A percentile compares a stretch with the other conserved stretches of the same genome.
Conservation (phyloP, 2,888 invertebrate species). For the Chymomyza amoena region DNA sequence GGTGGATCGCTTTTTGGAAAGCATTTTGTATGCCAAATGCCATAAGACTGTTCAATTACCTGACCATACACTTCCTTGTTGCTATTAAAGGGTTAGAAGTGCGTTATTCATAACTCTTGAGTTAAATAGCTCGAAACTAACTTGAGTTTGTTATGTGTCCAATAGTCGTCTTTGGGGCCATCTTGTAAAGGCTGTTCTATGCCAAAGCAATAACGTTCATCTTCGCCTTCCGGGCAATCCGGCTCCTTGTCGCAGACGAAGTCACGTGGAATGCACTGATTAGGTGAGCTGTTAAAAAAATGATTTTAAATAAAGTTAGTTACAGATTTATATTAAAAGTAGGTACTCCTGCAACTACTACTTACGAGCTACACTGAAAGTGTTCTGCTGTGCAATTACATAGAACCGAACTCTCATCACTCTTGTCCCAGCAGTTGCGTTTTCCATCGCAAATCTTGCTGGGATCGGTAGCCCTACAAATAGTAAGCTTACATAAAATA, state of each 20-base stretch:
- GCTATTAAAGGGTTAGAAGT: not conserved
- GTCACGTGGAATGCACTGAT: conserved; percentile 85
- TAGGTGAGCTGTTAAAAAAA: conserved; percentile 75
- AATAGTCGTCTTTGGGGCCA: conserved; percentile 31
- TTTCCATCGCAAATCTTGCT: conserved; percentile 87
- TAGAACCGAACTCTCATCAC: conserved; percentile 85
- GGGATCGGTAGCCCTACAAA: conserved; percentile 81
- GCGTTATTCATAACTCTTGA: not conserved
- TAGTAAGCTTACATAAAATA: not conserved
- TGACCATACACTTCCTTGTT: conserved; percentile 80
- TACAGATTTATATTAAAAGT: no score
- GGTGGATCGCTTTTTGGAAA: conserved; percentile 81
- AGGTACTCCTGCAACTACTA: not conserved
- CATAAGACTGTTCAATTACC: conserved; percentile 83
- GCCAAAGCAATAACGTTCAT: conserved; percentile 84
- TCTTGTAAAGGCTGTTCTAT: conserved; percentile 76
- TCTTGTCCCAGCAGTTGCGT: conserved; percentile 87
- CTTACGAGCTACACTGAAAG: conserved; percentile 81
- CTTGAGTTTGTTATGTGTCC: conserved; percentile 24
- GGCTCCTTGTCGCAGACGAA: conserved; percentile 87
- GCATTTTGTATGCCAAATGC: conserved; percentile 87
- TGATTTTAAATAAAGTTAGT: no score
- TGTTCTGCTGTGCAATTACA: conserved; percentile 82
- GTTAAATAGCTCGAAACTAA: not conserved
- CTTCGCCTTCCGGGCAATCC: conserved; percentile 87